A percentile compares a stretch with the other conserved stretches of the same genome.
phyloP scores from a whole-genome alignment of 1,140 invertebrate species.

The Thalassaphorura encarpata region DNA sequence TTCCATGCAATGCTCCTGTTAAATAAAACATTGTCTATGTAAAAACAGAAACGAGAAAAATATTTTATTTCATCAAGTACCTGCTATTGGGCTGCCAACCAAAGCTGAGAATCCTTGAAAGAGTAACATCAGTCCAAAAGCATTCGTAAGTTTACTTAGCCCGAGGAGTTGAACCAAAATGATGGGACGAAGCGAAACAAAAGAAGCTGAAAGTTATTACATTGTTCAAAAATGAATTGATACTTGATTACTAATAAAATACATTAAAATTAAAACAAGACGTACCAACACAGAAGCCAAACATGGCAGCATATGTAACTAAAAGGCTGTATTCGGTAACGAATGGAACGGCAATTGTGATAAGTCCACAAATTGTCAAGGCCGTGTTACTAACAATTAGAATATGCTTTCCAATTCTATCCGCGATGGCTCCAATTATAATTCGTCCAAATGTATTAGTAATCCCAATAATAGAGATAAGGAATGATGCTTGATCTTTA shows the following conservation, averaged over 20 bases:
- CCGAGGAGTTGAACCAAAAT: slow-evolving; percentile 87
- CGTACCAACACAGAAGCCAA: slow-evolving; percentile 82
- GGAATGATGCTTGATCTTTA: slow-evolving; percentile 51
- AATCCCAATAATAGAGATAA: slow-evolving; percentile 82
- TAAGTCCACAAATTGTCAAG: slow-evolving; percentile 67
- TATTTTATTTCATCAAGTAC: too few species aligned
- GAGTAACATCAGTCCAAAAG: slow-evolving; percentile 79
- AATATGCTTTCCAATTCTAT: slow-evolving; percentile 66
- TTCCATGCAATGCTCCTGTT: too few species aligned
- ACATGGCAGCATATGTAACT: slow-evolving; percentile 72
- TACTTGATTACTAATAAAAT: not conserved
- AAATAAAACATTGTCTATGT: too few species aligned
- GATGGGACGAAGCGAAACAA: slow-evolving; percentile 84
- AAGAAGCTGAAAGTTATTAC: slow-evolving; percentile 74
- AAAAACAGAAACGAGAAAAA: too few species aligned
- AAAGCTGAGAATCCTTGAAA: slow-evolving; percentile 85
- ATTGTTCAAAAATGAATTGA: slow-evolving; percentile 44
- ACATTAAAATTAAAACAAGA: slow-evolving; percentile 26
- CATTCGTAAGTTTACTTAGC: slow-evolving; percentile 80
- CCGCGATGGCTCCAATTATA: slow-evolving; percentile 65
- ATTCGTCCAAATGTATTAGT: slow-evolving; percentile 81
- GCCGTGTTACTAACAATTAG: slow-evolving; percentile 79
- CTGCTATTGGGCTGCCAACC: slow-evolving; percentile 72
- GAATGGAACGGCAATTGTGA: slow-evolving; percentile 69
- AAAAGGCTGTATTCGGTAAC: slow-evolving; percentile 37